phyloP scores from a whole-genome alignment of 2,113 vertebrate species.

The Ctenodactylus gundi region DNA sequence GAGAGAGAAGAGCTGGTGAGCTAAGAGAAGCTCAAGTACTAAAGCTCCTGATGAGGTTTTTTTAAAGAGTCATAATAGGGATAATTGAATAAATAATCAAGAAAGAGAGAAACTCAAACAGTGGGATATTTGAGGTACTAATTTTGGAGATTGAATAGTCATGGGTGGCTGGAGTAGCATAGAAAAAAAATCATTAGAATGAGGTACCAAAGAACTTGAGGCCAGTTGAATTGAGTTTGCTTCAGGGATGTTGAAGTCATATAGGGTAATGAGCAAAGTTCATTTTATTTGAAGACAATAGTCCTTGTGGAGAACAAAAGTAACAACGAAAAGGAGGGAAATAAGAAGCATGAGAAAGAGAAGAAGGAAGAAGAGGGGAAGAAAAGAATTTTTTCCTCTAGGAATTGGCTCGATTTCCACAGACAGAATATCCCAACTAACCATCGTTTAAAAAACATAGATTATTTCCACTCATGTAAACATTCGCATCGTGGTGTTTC shows the following conservation, averaged over 20 bases:
- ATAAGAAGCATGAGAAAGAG: not conserved
- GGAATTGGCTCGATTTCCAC: not conserved
- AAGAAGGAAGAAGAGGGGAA: not conserved
- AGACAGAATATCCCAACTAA: conserved; percentile 19
- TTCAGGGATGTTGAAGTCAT: not conserved
- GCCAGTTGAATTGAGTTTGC: not conserved
- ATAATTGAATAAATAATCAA: conserved; percentile 34
- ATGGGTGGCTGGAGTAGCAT: not conserved
- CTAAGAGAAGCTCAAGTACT: not conserved
- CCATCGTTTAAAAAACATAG: not conserved
- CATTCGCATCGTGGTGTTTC: not conserved
- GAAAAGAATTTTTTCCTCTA: not conserved
- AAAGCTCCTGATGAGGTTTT: not conserved
- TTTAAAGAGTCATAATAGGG: not conserved
- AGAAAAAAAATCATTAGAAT: not conserved
- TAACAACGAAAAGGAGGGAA: not conserved
- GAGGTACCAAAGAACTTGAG: not conserved
- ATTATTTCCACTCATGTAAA: conserved; percentile 10
- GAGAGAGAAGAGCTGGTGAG: not conserved
- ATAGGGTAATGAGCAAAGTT: not conserved
- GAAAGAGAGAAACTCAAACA: not conserved
- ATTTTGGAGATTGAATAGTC: not conserved
- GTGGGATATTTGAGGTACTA: not conserved
- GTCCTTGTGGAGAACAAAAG: not conserved
- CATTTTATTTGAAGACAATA: not conserved